Evolutionary conservation across 2,888 invertebrate species (phyloP), one percentile per base, ranked within the genome.

Genomic region (Atrina japonica): DNA sequence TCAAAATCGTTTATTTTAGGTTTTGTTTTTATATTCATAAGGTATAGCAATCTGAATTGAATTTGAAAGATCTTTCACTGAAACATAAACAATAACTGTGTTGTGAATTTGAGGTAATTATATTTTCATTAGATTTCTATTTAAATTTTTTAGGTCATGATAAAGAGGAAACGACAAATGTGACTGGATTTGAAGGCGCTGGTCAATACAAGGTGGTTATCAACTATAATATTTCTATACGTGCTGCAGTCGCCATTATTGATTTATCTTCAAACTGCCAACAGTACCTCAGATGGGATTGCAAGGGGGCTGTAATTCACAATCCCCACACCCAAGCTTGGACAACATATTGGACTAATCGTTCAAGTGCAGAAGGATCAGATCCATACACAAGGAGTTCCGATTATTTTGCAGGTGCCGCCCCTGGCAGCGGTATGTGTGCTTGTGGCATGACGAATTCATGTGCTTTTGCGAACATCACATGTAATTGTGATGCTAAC

Each of bases 401-500:
- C 11, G 81, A 78, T 64, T 88, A 88, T 74, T 88, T 86, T 70
- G 85, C 84, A 25, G 88, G 86, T 0, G 86, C 80, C 7, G 69
- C 72, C 1, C 86, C 86, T 35, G 86, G 83, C 47, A 81, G 80
- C 55, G 76, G 73, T n/a, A 82, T 70, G 30, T 88, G 88, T 69
- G 83, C 83, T 18, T 88, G 88, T 74, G 88, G 88, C 1, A 77
- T 82, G 70, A 82, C 76, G 5, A 41, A 72, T n/a, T 74, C 80
- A 0, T 89, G 88, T 71, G 77, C 70, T 18, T 69, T 76, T n/a
- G 56, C 73, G 1, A 74, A 66, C 0, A 61, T 75, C 11, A 58
- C 75, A 2, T 89, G 89, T 75, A 88, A 89, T 77, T 89, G 89
- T 70, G 89, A 89, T 71, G 69, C 75, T 30, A 89, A 89, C 61